Evolutionary conservation across 2,797 vertebrate genomes (phyloP), one percentile per base, ranked within the genome.

Genomic region (Garrulus glandarius): DNA sequence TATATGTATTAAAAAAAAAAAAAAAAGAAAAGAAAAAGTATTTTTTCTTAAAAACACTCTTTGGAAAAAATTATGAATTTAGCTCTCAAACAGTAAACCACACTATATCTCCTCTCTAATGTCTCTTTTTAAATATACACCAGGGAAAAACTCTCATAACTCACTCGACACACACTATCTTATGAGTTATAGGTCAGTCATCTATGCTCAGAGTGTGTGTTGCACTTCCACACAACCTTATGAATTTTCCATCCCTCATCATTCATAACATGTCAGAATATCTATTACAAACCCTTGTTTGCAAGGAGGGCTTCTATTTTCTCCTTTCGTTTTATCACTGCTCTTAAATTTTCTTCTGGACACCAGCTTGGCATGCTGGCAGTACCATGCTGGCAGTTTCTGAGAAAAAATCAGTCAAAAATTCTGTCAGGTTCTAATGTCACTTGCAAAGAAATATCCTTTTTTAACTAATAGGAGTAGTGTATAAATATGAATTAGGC

Each of bases 271-370:
- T 92, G 95, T 75, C 93, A 91, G 86, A 78, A 96, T 95, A 94
- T 92, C 86, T 92, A 94, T 96, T 94, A 90, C 68, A 95, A 93
- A 91, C 57, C 46, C 83, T 80, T 74, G 85, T 95, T 84, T 94
- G 91, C 87, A 80, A 69, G 85, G 76, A 93, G 65, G 11, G 69
- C 46, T 95, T 94, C 69, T 95, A 78, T 95, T 95, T 92, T 84
- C 64, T 55, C 74, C 90, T 95, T 92, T 59, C 44, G 17, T 93
- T 96, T 96, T 90, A 95, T 80, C 84, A 55, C 67, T 84, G 65
- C 72, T 95, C 83, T 84, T 95, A 96, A 97, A 93, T 94, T 95
- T 93, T 95, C 83, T 55, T 76, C 80, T 30, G 80, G 94, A 94
- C 85, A 94, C 47, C 57, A 84, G 69, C 18, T 69, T 92, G 94